Evolutionary conservation across 1,140 invertebrate genomes (phyloP), one percentile per base, ranked within the genome.

Genomic region (Lycorma delicatula): DNA sequence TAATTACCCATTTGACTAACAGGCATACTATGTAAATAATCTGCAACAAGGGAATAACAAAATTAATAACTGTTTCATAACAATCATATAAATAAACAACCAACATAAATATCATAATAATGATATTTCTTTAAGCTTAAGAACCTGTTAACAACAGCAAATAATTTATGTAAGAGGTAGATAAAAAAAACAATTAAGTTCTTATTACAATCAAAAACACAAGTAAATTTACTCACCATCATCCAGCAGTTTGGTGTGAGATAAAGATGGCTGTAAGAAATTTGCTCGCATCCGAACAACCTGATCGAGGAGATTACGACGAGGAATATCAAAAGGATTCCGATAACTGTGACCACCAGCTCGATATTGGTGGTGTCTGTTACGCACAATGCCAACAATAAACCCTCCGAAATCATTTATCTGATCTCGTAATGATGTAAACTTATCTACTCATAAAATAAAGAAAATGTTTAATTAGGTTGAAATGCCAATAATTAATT

Each of bases 1-100:
- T 98, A 99, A 77, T 98, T 98, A 65, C 95, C 95, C 96, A 99
- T 98, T 73, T 98, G 93, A 47, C 90, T 85, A 20, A 98, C 90
- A 1, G 95, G 93, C 79, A 97, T 85, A 59, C 89, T 94, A 72
- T 98, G 94, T 11, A 91, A 79, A 60, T 87, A 86, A 75, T 98
- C 95, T 81, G 64, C 4, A 70, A 64, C 57, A 29, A 44, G 11
- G 49, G 18, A 46, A 46, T n/a, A n/a, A n/a, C n/a, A n/a, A n/a
- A n/a, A n/a, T n/a, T n/a, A n/a, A n/a, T n/a, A n/a, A n/a, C n/a
- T n/a, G n/a, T n/a, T n/a, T n/a, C n/a, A n/a, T n/a, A n/a, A n/a
- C n/a, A n/a, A n/a, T n/a, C n/a, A n/a, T n/a, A n/a, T n/a, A n/a
- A n/a, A n/a, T n/a, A n/a, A n/a, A n/a, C n/a, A n/a, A n/a, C n/a